A percentile compares a stretch with the other conserved stretches of the same genome.
These are phyloP conservation scores for Pyrrhura leucotis DNA, from an alignment of 2,797 vertebrate genomes.

Conservation along the genomic window DNA sequence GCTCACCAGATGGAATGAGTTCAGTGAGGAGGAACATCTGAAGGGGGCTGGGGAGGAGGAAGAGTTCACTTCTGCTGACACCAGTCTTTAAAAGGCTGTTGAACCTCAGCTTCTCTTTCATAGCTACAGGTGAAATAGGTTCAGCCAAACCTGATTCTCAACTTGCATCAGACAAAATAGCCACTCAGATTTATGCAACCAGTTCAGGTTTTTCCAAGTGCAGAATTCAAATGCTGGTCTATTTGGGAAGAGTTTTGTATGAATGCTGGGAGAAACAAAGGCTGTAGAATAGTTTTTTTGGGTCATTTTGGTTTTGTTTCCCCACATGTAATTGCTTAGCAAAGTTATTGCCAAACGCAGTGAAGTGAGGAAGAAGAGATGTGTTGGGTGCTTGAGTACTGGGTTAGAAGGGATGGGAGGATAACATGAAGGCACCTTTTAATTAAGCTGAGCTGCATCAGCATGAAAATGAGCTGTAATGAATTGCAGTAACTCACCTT, in stretches of 20 bases:
- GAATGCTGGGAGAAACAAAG: not conserved
- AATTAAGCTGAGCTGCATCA: not conserved
- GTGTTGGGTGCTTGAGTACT: rapidly evolving
- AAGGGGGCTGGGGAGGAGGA: not conserved
- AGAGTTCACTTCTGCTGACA: not conserved
- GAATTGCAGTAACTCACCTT: not conserved
- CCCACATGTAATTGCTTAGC: not conserved
- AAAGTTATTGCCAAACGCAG: not conserved
- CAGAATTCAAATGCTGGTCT: not conserved
- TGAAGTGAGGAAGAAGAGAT: rapidly evolving
- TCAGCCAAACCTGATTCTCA: slow-evolving; percentile 4
- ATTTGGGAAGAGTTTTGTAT: not conserved
- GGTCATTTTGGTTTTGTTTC: not conserved
- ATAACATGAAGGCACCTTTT: not conserved
- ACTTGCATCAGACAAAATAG: not conserved
- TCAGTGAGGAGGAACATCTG: not conserved
- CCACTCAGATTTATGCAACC: not conserved
- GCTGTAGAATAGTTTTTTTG: not conserved
- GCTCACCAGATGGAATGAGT: not conserved
- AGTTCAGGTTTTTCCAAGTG: not conserved
- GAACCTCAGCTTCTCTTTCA: not conserved
- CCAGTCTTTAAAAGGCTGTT: not conserved
- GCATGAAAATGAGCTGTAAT: not conserved
- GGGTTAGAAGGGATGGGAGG: not conserved
- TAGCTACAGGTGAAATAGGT: not conserved